Conservation (phyloP, 2,797 vertebrate genomes). For the Xiphorhynchus erythropygius region DNA sequence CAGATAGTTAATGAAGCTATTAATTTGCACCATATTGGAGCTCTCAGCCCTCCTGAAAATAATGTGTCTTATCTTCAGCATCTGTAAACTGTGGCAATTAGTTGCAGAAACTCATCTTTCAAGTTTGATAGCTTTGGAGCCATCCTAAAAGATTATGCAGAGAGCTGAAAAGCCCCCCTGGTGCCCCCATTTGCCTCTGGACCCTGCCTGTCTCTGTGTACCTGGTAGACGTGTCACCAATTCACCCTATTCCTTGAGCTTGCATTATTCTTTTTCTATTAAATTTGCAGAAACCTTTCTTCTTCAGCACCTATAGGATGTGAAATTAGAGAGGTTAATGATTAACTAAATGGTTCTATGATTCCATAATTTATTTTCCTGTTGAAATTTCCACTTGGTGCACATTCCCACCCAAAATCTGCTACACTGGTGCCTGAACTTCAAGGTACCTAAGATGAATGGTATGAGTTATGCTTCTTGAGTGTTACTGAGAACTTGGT, state of each 20-base stretch:
- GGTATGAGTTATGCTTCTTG: neutral
- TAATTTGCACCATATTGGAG: neutral
- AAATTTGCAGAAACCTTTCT: neutral
- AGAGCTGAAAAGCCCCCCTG: neutral
- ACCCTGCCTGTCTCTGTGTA: neutral
- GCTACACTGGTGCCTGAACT: neutral
- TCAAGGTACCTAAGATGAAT: neutral
- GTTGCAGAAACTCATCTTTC: neutral
- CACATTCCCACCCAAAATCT: neutral
- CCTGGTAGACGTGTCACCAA: neutral
- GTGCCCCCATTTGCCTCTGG: neutral
- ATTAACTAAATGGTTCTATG: neutral
- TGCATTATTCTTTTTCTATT: neutral
- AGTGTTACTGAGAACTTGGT: neutral
- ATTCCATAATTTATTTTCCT: neutral
- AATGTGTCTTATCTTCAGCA: neutral
- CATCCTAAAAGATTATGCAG: neutral
- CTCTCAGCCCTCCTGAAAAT: neutral
- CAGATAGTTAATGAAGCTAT: neutral
- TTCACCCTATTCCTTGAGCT: neutral
- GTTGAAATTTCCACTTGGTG: neutral
- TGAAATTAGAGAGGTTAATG: neutral
- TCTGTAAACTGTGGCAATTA: neutral
- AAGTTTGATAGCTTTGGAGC: neutral
- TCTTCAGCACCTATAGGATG: neutral